A percentile compares a stretch with the other conserved stretches of the same genome.
Conservation (phyloP, 2,797 vertebrate genomes). For the Lepus oiostolus region DNA sequence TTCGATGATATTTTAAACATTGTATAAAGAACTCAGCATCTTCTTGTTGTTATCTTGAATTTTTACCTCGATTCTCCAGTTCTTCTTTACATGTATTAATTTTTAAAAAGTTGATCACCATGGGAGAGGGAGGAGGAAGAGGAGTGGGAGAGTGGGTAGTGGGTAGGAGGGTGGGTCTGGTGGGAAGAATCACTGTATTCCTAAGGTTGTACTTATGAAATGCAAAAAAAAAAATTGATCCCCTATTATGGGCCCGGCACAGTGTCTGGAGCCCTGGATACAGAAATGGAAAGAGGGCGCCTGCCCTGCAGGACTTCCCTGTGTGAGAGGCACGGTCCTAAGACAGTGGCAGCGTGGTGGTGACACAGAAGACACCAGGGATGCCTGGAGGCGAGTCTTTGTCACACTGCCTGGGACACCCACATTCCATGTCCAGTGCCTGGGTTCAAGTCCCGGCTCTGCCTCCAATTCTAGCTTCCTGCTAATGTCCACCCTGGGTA, state of each 20-base stretch:
- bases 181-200: too few species aligned
- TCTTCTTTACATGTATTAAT: not conserved
- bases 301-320: not conserved
- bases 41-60: not conserved
- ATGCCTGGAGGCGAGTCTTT: not conserved
- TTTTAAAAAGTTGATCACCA: not conserved
- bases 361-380: not conserved
- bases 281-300: not conserved
- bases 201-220: too few species aligned
- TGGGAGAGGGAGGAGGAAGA: too few species aligned
- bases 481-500: too few species aligned
- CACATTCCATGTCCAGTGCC: too few species aligned
- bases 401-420: too few species aligned
- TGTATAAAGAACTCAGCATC: not conserved
- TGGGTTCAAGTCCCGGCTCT: too few species aligned
- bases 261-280: not conserved
- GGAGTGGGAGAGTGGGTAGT: too few species aligned
- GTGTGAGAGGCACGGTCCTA: rapidly evolving
- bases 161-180: too few species aligned
- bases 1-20: not conserved
- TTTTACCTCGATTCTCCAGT: not conserved
- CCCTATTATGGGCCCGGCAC: not conserved
- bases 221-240: not conserved
- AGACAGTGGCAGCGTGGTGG: rapidly evolving
- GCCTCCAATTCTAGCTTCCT: too few species aligned